These are phyloP conservation scores for Enteromius paludinosus DNA, from an alignment of 2,797 vertebrate species.

Conservation along the genomic window DNA sequence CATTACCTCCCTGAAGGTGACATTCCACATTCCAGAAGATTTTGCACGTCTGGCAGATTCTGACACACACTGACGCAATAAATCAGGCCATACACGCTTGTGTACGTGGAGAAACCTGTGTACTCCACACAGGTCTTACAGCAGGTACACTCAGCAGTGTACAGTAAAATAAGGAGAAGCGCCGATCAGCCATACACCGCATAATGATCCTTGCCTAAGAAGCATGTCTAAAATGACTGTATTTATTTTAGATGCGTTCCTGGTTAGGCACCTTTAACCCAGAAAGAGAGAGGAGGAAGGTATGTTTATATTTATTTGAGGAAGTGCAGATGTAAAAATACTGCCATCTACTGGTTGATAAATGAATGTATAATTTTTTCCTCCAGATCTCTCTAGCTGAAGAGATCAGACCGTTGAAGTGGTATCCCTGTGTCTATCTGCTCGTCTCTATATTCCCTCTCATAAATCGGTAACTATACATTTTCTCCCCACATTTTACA, in stretches of 20 bases:
- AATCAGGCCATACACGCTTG: neutral
- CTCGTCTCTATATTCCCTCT: conserved; percentile 81
- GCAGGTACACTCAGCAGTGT: neutral
- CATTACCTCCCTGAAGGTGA: neutral
- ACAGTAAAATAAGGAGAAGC: neutral
- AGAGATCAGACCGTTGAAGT: conserved; percentile 81
- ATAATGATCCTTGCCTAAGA: neutral
- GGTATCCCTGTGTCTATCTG: conserved; percentile 85
- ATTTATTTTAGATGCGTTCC: conserved; percentile 80
- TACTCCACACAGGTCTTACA: neutral
- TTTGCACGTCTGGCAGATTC: conserved; percentile 8
- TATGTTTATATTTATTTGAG: conserved; percentile 48
- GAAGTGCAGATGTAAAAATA: neutral
- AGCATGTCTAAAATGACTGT: neutral
- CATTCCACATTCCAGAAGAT: conserved; percentile 37
- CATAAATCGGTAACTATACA: conserved; percentile 79
- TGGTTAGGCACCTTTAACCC: conserved; percentile 84
- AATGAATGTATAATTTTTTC: conserved; percentile 42
- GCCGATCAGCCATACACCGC: neutral
- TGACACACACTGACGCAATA: neutral
- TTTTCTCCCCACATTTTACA: neutral
- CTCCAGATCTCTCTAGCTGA: conserved; percentile 78
- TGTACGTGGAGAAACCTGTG: conserved; percentile 23
- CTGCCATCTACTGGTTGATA: neutral
- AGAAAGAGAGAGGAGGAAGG: conserved; percentile 83